These are phyloP conservation scores for Nyleta sp. DNA, from an alignment of 2,888 invertebrate species.

Conservation along the genomic window DNA sequence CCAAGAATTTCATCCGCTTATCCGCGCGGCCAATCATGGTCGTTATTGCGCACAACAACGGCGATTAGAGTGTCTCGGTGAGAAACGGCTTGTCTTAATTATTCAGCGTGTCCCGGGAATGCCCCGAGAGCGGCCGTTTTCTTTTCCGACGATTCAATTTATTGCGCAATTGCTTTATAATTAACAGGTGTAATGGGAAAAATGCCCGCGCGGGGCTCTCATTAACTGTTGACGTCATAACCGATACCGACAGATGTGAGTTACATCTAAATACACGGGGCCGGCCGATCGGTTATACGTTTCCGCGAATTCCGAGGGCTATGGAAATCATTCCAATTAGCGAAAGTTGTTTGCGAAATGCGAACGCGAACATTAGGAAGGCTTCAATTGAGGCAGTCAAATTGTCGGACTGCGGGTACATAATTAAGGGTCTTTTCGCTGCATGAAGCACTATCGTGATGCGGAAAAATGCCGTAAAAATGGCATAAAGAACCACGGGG, in stretches of 20 bases:
- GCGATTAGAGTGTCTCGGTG: slow-evolving; percentile 48
- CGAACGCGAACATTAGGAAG: slow-evolving; percentile 12
- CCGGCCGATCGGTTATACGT: slow-evolving; percentile 24
- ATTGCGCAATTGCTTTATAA: slow-evolving; percentile 28
- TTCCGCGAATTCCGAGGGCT: slow-evolving; percentile 1
- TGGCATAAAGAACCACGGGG: slow-evolving; percentile 59
- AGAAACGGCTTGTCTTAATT: slow-evolving; percentile 47
- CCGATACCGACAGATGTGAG: slow-evolving; percentile 10
- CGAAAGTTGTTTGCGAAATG: slow-evolving; percentile 41
- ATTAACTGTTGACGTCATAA: slow-evolving; percentile 25
- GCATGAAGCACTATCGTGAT: slow-evolving; percentile 44
- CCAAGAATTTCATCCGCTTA: slow-evolving; percentile 60
- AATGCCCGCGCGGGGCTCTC: background rate
- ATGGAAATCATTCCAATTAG: slow-evolving; percentile 43
- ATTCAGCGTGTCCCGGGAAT: slow-evolving; percentile 37
- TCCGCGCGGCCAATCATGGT: slow-evolving; percentile 40
- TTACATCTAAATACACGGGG: slow-evolving; percentile 22
- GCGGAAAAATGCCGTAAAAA: slow-evolving; percentile 51
- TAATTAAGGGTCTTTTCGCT: slow-evolving; percentile 44
- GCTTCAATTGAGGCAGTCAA: slow-evolving; percentile 31
- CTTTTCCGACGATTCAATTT: slow-evolving; percentile 30
- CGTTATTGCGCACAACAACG: slow-evolving; percentile 27
- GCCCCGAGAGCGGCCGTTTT: slow-evolving; percentile 17
- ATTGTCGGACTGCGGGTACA: slow-evolving; percentile 32
- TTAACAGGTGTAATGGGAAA: slow-evolving; percentile 16